Base-by-base conservation (phyloP, 2,113 vertebrate species). In the Dryoscopus gambensis region DNA sequence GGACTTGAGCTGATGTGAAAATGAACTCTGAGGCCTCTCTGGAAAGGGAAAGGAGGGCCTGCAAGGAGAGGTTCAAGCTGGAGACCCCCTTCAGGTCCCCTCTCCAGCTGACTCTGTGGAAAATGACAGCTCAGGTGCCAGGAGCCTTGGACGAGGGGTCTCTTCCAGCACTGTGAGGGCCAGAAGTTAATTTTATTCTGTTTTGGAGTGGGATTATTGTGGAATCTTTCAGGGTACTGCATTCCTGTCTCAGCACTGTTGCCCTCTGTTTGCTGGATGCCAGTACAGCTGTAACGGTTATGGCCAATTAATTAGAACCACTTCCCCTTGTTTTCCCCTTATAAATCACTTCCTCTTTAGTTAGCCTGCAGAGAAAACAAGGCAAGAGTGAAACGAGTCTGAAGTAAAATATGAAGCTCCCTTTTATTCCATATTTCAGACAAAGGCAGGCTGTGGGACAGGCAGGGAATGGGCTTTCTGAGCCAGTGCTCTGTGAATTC, bases 281-380 rank as follows among this genome's bases (percentile, higher is more conserved):
- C 85, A 53, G 78, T 89, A 49, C 81, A 94, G 87, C 90, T 93
- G 91, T 88, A 88, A 59, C 0, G 0, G 82, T 91, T 91, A 70
- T 65, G 90, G 91, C 63, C 82, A 90, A 93, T 96, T 97, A 95
- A 96, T 96, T 96, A 96, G 89, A 90, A 74, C 71, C 2, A 13
- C 59, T 79, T 96, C 90, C 81, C 89, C 84, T 91, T 84, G 75
- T 87, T 97, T 95, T 76, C 62, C 78, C 55, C 56, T 91, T 95
- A 90, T 95, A 94, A 96, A 96, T 95, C 94, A 94, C 62, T 92
- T 95, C 73, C 94, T 94, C 79, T 88, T 90, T 78, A 96, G 78
- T 62, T 68, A 88, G 78, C 27, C 82, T 9, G 5, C 39, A 23
- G 82, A 91, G 93, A n/a, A 94, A 95, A 88, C 75, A 89, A 85